These are phyloP conservation scores for Hydropsyche tenuis DNA, from an alignment of 1,140 invertebrate species.

Conservation along the genomic window DNA sequence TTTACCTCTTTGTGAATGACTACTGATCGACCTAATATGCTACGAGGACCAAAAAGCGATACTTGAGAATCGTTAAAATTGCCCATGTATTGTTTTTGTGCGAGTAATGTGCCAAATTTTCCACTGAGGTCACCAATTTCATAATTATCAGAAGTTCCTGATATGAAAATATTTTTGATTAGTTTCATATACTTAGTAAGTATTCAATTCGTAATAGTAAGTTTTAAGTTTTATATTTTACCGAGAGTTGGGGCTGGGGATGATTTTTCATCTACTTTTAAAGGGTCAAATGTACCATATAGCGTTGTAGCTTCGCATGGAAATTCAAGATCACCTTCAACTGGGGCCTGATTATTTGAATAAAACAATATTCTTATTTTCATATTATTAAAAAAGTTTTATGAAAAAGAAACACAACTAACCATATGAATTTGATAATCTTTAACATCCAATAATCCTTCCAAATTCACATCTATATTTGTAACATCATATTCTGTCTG, in stretches of 20 bases:
- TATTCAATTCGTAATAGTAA: neutral
- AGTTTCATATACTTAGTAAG: slow-evolving; percentile 6
- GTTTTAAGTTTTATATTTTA: slow-evolving; percentile 41
- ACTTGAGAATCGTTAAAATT: slow-evolving; percentile 84
- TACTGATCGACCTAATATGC: slow-evolving; percentile 86
- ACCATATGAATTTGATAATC: slow-evolving; percentile 88
- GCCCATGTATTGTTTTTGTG: slow-evolving; percentile 63
- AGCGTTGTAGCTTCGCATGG: slow-evolving; percentile 84
- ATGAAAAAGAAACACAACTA: neutral
- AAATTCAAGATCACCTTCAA: slow-evolving; percentile 82
- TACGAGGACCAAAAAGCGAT: slow-evolving; percentile 82
- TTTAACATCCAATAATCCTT: slow-evolving; percentile 72
- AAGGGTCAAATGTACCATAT: slow-evolving; percentile 85
- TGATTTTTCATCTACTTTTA: slow-evolving; percentile 67
- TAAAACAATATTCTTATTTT: slow-evolving; percentile 28
- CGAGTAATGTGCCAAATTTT: slow-evolving; percentile 82
- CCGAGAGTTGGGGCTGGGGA: slow-evolving; percentile 68
- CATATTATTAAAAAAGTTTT: no score
- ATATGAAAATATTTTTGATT: slow-evolving; percentile 33
- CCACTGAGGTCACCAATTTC: slow-evolving; percentile 89
- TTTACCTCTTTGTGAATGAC: slow-evolving; percentile 79
- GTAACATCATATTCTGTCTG: slow-evolving; percentile 85
- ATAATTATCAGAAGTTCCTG: slow-evolving; percentile 82
- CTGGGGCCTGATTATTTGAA: slow-evolving; percentile 68
- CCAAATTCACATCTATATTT: slow-evolving; percentile 78